These are phyloP conservation scores for Drosophila testacea DNA, from an alignment of 2,888 invertebrate genomes.

Conservation along the genomic window DNA sequence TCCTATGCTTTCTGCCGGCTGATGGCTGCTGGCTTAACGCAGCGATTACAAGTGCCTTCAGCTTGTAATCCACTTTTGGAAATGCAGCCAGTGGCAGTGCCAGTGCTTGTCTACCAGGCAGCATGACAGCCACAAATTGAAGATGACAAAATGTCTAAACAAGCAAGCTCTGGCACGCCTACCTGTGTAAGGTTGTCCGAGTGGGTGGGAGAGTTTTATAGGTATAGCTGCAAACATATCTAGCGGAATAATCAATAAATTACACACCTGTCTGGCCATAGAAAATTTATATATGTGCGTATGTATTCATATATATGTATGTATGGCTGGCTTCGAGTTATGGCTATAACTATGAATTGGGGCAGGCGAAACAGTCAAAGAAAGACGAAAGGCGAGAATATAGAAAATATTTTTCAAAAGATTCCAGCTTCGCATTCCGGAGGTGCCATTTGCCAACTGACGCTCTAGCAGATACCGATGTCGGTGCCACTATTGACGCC, in stretches of 20 bases:
- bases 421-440: conserved; percentile 79
- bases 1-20: conserved; percentile 29
- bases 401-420: conserved; percentile 78
- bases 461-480: conserved; percentile 41
- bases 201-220: conserved; percentile 3
- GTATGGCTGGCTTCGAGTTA: conserved; percentile 47
- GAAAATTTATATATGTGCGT: conserved; percentile 56
- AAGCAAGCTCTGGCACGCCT: conserved; percentile 48
- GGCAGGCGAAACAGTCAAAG: conserved; percentile 2
- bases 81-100: conserved; percentile 67
- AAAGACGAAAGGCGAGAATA: conserved; percentile 36
- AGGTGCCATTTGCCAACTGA: conserved; percentile 61
- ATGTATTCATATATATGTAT: conserved; percentile 16
- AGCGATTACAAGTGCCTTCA: conserved; percentile 82
- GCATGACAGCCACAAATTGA: conserved; percentile 82
- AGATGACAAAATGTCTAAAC: conserved; percentile 82
- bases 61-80: conserved; percentile 81
- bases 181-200: conserved; percentile 21
- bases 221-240: conserved; percentile 53
- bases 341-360: conserved; percentile 53
- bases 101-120: conserved; percentile 51
- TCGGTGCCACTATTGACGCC: conserved; percentile 21
- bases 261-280: conserved; percentile 84
- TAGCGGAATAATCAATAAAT: conserved; percentile 84
- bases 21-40: conserved; percentile 71